A percentile compares a stretch with the other conserved stretches of the same genome.
Evolutionary conservation across 2,888 invertebrate species (phyloP).

Genomic region (Orthosia gothica): DNA sequence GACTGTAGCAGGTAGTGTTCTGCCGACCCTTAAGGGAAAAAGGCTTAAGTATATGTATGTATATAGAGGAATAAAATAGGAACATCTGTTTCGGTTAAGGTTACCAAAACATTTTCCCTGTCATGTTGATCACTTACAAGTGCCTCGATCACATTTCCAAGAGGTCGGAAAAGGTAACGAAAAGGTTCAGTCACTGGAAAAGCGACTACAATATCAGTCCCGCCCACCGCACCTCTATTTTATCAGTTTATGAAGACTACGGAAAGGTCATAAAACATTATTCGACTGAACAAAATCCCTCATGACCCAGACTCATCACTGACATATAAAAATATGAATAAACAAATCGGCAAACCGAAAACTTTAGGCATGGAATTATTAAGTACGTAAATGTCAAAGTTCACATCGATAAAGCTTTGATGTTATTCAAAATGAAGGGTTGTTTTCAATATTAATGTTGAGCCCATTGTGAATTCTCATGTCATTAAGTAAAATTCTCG

Average conservation of each 20-base stretch:
- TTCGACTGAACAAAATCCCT: not conserved
- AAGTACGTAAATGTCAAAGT: constrained; percentile 36
- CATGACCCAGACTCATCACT: not conserved
- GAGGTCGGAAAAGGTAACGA: constrained; percentile 34
- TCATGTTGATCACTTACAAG: constrained; percentile 40
- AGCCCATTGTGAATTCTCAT: constrained; percentile 22
- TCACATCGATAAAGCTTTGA: constrained; percentile 16
- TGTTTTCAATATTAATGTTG: constrained; percentile 19
- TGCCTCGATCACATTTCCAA: constrained; percentile 28
- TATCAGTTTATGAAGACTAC: constrained; percentile 1
- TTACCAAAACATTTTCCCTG: constrained; percentile 8
- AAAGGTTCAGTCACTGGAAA: constrained; percentile 42
- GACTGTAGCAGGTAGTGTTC: too few species aligned
- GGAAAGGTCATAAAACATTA: constrained; percentile 46
- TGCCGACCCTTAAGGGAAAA: too few species aligned
- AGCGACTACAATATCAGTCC: constrained; percentile 45
- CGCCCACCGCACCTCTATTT: constrained; percentile 7
- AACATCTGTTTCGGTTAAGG: not conserved
- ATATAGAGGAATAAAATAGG: not conserved
- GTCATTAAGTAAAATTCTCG: constrained; percentile 12
- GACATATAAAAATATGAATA: constrained; percentile 12
- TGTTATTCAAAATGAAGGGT: constrained; percentile 8
- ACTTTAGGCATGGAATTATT: not conserved
- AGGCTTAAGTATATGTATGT: too few species aligned
- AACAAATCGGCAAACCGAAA: constrained; percentile 12